phyloP scores from a whole-genome alignment of 2,888 invertebrate genomes.

The Andrena camellia region DNA sequence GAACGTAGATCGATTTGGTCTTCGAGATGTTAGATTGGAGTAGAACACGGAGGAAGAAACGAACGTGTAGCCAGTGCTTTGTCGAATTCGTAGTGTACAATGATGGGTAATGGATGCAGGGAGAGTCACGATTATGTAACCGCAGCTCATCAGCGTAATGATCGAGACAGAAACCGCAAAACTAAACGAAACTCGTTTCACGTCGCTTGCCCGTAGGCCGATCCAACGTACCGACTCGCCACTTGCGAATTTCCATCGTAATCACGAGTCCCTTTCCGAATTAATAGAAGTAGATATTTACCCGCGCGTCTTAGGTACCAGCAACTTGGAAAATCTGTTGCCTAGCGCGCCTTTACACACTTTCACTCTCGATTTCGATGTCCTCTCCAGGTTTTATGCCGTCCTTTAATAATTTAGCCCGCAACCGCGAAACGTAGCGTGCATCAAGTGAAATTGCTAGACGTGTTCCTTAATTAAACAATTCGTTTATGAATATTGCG shows the following conservation, averaged over 20 bases:
- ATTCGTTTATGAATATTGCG: not conserved
- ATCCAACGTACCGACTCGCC: not conserved
- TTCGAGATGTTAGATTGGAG: no score
- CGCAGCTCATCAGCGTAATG: constrained; percentile 76
- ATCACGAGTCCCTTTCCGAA: no score
- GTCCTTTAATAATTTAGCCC: no score
- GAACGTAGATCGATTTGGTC: no score
- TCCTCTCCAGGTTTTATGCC: no score
- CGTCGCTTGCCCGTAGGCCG: constrained; percentile 11
- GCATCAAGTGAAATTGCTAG: not conserved
- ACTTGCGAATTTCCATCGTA: not conserved
- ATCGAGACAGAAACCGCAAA: constrained; percentile 44
- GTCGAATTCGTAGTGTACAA: not conserved
- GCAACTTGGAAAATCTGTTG: no score
- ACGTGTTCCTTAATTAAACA: not conserved
- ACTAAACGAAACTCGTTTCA: constrained; percentile 62
- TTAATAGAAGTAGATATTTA: no score
- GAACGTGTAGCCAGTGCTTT: not conserved
- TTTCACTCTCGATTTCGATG: no score
- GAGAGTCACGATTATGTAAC: constrained; percentile 69
- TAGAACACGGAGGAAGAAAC: no score
- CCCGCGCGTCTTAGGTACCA: no score
- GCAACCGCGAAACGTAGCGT: not conserved
- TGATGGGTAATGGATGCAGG: constrained; percentile 10
- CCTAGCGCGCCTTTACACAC: no score